Conservation (phyloP, 1,140 invertebrate genomes). For the Drosophila orosa region DNA sequence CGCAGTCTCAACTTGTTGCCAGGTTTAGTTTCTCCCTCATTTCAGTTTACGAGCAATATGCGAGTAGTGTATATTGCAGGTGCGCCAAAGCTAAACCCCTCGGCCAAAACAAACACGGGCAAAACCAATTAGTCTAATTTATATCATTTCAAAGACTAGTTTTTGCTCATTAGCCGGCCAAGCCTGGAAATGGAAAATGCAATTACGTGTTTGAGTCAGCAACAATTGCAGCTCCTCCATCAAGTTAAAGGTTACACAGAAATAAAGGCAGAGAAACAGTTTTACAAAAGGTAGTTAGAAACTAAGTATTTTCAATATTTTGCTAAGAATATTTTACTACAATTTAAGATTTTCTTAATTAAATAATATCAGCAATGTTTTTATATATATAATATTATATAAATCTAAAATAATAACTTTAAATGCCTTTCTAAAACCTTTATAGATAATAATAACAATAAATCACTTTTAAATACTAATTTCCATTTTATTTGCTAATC, state of each 20-base stretch:
- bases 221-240: neutral
- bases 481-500: neutral
- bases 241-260: neutral
- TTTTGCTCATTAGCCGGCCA: conserved; percentile 49
- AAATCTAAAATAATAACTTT: neutral
- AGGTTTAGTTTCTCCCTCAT: conserved; percentile 7
- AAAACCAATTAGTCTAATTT: conserved; percentile 66
- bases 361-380: neutral
- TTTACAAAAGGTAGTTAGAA: neutral
- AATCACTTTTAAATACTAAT: neutral
- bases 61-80: neutral
- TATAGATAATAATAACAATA: neutral
- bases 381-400: too few species aligned
- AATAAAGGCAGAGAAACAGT: neutral
- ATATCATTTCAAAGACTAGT: conserved; percentile 47
- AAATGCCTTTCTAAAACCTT: neutral
- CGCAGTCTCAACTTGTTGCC: conserved; percentile 46
- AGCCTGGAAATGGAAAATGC: conserved; percentile 25
- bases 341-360: neutral
- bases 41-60: conserved; percentile 2
- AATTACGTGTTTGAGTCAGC: conserved; percentile 26
- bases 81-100: neutral
- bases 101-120: conserved; percentile 35
- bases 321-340: neutral
- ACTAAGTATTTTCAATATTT: neutral